Base-by-base conservation (phyloP, 2,113 vertebrate species). In the Gulo gulo region DNA sequence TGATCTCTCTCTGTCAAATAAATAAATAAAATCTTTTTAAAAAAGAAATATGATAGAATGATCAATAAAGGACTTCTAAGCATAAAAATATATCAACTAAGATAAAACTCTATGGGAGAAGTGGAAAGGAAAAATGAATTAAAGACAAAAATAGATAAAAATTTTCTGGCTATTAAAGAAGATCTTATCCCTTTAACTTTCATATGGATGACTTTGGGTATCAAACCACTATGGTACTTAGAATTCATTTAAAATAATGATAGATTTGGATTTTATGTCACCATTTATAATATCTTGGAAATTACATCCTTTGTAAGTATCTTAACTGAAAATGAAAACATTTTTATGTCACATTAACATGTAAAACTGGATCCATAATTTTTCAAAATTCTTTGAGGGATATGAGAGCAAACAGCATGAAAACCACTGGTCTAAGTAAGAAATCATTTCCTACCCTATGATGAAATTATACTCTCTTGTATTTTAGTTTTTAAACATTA, bases 181-280 rank as follows among this genome's bases (percentile, higher is more conserved):
- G 50, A 88, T 24, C 34, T 94, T 81, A 61, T 94, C 88, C 36
- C 16, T 88, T 94, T 81, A 81, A 81, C 36, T 94, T 94, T 89
- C 52, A 82, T 52, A 52, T 82, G 63, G 55, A 36, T 74, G 55
- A 42, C 10, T 42, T 11, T 59, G 50, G 29, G n/a, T 94, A 89
- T 82, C 42, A 89, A 89, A 94, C 52, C 29, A 94, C n/a, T 50
- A 73, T 26, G 34, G 18, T 82, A 52, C 63, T 89, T 74, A 61
- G n/a, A 94, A 74, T 82, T 50, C 61, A 81, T 59, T 50, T 71
- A 80, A 71, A 74, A 34, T 94, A 82, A 82, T 81, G n/a, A 69
- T 24, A 7, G 78, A 81, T 94, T 94, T 34, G 26, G n/a, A 14
- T 61, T 88, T 94, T 82, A 89, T 82, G 45, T 8, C 63, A 71